Evolutionary conservation across 2,797 vertebrate genomes (phyloP), one percentile per base, ranked within the genome.

Genomic region (Geotrypetes seraphini): DNA sequence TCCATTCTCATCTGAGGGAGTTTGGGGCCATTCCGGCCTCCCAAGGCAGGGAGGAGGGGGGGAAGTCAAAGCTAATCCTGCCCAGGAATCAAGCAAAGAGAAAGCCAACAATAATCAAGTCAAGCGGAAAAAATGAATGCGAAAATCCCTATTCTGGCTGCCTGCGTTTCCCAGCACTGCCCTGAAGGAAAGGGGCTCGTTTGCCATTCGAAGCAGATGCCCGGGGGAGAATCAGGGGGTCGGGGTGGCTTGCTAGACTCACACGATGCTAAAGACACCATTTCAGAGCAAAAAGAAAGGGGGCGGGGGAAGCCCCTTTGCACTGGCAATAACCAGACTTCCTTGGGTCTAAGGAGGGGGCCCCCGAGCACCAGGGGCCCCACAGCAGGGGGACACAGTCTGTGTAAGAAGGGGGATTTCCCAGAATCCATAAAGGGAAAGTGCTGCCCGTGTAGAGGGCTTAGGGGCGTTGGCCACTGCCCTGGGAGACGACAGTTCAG

Each of bases 91-190:
- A 89, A 85, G 86, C 89, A 90, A 89, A 88, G 91, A 92, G 91
- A 92, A 91, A 92, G 81, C 92, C 88, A 96, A 98, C 93, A 97
- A 97, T 96, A 96, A 96, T 91, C 86, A 97, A 98, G 93, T 97
- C 92, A 96, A 94, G 91, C 95, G 92, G 97, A 93, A 92, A 97
- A 98, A 96, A 97, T 97, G 90, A 95, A 98, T 95, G 91, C 87
- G 91, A 98, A n/a, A 98, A 97, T 96, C 95, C 98, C 95, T 97
- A 97, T 98, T 98, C 96, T 97, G 88, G 91, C 77, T 78, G 79
- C 74, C 80, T 60, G 86, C 90, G 78, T 92, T 98, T 98, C 93
- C 92, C 95, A 97, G 95, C 89, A 75, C 91, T 89, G 88, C 89
- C 77, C 83, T 91, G 87, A 90, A 89, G 77, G 91, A 92, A n/a